Evolutionary conservation across 2,797 vertebrate species (phyloP).

Genomic region (Semotilus atromaculatus): DNA sequence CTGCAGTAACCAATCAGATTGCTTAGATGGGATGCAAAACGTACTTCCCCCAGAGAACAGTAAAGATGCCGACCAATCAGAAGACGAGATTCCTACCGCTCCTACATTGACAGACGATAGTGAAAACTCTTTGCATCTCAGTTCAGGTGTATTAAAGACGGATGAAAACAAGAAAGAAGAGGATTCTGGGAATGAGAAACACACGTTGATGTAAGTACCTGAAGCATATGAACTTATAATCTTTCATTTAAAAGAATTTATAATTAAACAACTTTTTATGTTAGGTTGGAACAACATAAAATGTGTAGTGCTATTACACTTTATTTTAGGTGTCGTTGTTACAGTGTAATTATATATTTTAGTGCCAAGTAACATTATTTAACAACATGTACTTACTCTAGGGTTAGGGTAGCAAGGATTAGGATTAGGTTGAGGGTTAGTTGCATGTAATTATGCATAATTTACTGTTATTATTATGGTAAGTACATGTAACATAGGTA

Average conservation of each 20-base stretch:
- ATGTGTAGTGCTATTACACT: neutral
- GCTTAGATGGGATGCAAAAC: neutral
- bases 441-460: no score
- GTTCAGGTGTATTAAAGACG: slow-evolving; percentile 11
- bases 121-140: neutral
- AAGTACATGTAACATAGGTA: no score
- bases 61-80: slow-evolving; percentile 6
- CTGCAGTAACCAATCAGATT: slow-evolving; percentile 16
- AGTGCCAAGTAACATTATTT: no score
- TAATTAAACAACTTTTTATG: no score
- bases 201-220: slow-evolving; percentile 28
- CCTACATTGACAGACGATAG: neutral
- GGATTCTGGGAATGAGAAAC: slow-evolving; percentile 35
- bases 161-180: slow-evolving; percentile 31
- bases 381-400: no score
- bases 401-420: no score
- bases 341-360: no score
- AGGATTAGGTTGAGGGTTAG: no score
- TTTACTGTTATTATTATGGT: no score
- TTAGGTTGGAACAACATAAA: no score
- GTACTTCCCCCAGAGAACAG: neutral
- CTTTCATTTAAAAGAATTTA: no score
- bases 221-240: neutral
- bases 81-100: slow-evolving; percentile 17
- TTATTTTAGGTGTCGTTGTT: no score